These are phyloP conservation scores for Meloidogyne exigua DNA, from an alignment of 1,140 invertebrate genomes.

Conservation along the genomic window DNA sequence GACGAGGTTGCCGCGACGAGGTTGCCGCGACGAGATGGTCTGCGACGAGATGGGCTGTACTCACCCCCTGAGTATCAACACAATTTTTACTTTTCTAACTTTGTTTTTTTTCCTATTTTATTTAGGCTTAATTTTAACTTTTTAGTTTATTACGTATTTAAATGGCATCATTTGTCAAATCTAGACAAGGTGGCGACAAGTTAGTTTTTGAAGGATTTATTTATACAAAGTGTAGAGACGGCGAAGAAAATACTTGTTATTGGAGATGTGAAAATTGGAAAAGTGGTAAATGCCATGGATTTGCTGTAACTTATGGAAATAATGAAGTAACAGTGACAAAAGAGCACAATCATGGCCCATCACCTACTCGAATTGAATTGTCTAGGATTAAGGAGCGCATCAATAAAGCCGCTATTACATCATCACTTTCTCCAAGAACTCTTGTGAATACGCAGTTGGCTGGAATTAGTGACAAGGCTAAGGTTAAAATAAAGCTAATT, in stretches of 20 bases:
- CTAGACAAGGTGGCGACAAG: neutral
- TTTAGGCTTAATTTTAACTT: no score
- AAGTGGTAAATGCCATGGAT: neutral
- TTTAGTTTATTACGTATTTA: no score
- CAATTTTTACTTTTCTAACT: no score
- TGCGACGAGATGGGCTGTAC: no score
- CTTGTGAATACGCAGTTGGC: neutral
- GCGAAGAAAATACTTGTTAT: neutral
- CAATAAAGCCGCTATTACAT: neutral
- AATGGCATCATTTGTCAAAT: neutral
- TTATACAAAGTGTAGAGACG: neutral
- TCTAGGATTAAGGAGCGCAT: neutral
- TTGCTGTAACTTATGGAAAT: neutral
- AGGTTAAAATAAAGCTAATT: neutral
- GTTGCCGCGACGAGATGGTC: no score
- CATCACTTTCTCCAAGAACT: neutral
- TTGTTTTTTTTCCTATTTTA: no score
- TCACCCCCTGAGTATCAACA: no score
- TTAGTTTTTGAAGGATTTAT: neutral
- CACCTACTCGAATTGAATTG: slow-evolving; percentile 7
- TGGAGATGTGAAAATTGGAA: neutral
- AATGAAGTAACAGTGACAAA: neutral
- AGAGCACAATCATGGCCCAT: neutral
- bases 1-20: no score
- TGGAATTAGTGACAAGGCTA: slow-evolving; percentile 17